Conservation (phyloP, 2,888 invertebrate species). For the Chrysodeixis includens region DNA sequence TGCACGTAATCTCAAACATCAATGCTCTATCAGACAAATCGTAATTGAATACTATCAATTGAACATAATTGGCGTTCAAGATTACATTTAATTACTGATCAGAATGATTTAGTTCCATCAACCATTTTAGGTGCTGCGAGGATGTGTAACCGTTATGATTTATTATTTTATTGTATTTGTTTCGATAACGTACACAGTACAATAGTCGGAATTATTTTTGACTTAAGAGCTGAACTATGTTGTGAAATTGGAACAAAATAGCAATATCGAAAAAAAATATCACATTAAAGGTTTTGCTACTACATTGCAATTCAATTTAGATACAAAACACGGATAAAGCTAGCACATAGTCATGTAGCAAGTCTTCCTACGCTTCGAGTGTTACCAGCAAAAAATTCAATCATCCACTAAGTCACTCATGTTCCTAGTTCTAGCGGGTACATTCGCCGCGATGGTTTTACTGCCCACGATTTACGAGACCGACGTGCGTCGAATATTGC, state of each 20-base stretch:
- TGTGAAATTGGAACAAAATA: too few species aligned
- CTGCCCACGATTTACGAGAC: conserved; percentile 2
- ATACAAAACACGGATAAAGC: background rate
- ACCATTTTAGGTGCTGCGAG: conserved; percentile 7
- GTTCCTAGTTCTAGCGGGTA: background rate
- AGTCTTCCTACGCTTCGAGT: background rate
- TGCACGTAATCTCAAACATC: background rate
- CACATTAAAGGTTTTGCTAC: too few species aligned
- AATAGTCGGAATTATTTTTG: too few species aligned
- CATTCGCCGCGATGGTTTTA: conserved; percentile 5
- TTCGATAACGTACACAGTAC: too few species aligned
- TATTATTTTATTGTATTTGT: background rate
- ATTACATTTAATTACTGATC: conserved; percentile 38
- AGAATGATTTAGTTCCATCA: conserved; percentile 29
- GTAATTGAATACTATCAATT: conserved; percentile 48
- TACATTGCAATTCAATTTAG: background rate
- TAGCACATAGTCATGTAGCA: background rate
- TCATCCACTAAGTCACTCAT: conserved; percentile 3
- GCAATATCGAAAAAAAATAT: too few species aligned
- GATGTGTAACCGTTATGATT: background rate
- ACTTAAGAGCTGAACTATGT: too few species aligned
- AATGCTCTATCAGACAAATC: conserved; percentile 26
- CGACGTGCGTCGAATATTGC: conserved; percentile 5
- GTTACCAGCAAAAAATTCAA: conserved; percentile 7
- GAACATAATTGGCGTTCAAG: conserved; percentile 37